phyloP scores from a whole-genome alignment of 2,888 invertebrate species.

The Spodoptera exigua region DNA sequence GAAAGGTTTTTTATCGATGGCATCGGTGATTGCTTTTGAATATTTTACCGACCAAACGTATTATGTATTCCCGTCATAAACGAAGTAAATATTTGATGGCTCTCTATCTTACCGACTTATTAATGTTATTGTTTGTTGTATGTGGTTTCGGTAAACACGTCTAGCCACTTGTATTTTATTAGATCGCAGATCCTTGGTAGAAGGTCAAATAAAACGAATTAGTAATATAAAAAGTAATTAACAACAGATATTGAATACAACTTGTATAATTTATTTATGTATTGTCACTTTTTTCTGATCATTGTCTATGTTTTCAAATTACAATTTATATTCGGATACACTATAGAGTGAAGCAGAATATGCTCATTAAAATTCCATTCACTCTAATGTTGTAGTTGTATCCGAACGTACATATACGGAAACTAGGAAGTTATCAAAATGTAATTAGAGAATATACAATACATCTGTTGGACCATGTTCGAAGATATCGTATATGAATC shows the following conservation, averaged over 20 bases:
- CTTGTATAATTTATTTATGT: constrained; percentile 7
- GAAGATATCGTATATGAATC: constrained; percentile 39
- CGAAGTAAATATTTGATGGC: constrained; percentile 65
- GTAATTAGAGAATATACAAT: constrained; percentile 55
- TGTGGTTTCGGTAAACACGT: constrained; percentile 46
- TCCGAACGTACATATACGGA: constrained; percentile 36
- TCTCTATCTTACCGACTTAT: constrained; percentile 63
- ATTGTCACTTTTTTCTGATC: constrained; percentile 21
- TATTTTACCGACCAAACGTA: constrained; percentile 72
- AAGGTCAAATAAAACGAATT: constrained; percentile 11
- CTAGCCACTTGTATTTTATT: constrained; percentile 39
- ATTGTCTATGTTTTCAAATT: constrained; percentile 13
- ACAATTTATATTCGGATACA: constrained; percentile 38
- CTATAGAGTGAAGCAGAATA: constrained; percentile 26
- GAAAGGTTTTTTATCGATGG: constrained; percentile 69
- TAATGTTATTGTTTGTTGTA: constrained; percentile 65
- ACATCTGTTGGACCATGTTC: constrained; percentile 17
- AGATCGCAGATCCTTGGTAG: constrained; percentile 17
- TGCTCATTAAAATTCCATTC: constrained; percentile 62
- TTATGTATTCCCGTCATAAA: constrained; percentile 69
- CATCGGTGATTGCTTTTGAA: constrained; percentile 75
- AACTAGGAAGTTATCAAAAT: constrained; percentile 58
- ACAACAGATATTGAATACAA: background rate
- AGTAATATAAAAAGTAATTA: constrained; percentile 18
- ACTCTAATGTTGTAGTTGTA: constrained; percentile 48